Conservation (phyloP, 2,888 invertebrate genomes). For the Ophion ellenae region DNA sequence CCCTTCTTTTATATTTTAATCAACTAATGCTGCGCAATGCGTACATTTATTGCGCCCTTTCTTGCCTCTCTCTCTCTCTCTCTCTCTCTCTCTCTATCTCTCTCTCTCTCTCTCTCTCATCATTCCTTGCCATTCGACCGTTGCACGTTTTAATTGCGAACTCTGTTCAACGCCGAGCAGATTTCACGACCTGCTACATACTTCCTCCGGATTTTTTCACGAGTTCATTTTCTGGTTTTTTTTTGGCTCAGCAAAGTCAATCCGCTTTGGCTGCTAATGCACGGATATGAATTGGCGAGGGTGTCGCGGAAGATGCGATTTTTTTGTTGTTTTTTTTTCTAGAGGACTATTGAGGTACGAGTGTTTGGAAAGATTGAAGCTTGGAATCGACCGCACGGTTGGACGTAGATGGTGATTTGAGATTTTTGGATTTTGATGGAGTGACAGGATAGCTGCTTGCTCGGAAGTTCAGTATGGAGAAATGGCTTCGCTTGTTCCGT, state of each 20-base stretch:
- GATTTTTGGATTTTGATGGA: too few species aligned
- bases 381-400: too few species aligned
- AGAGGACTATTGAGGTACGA: too few species aligned
- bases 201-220: constrained; percentile 1
- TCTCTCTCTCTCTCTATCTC: constrained; percentile 61
- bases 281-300: too few species aligned
- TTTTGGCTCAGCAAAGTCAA: not conserved
- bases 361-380: too few species aligned
- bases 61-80: constrained; percentile 65
- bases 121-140: constrained; percentile 71
- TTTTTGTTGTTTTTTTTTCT: too few species aligned
- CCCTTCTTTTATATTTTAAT: constrained; percentile 82
- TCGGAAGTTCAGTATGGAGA: too few species aligned
- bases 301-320: too few species aligned
- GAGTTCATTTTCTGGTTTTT: not conserved
- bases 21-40: constrained; percentile 84
- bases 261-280: too few species aligned
- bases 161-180: constrained; percentile 74
- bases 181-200: constrained; percentile 80
- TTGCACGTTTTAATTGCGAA: constrained; percentile 81
- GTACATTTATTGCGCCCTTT: constrained; percentile 82
- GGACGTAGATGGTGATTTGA: too few species aligned
- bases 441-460: too few species aligned
- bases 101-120: constrained; percentile 62
- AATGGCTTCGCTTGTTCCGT: too few species aligned